Evolutionary conservation across 2,113 vertebrate genomes (phyloP), one percentile per base, ranked within the genome.

Genomic region (Microtus montanus): DNA sequence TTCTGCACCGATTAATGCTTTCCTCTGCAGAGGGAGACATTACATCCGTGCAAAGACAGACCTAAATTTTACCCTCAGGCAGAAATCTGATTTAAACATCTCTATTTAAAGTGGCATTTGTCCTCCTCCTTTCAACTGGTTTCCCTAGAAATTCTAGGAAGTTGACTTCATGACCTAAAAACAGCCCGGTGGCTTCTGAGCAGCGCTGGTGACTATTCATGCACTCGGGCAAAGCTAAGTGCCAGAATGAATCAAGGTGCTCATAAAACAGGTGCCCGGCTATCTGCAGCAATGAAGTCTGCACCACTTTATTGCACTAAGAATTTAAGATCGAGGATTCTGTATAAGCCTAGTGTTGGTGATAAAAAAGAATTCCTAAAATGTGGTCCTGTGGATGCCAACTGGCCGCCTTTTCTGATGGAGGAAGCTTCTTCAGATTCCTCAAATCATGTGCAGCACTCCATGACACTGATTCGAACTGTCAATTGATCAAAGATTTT

Each of bases 11-110:
- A 98, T 99, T 98, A 98, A 99, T 98, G 97, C 98, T 97, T 97
- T 97, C 98, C 98, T 99, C 98, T 98, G 98, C 98, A 98, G 98
- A 98, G 98, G 97, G 98, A 98, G 98, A 98, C 98, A 98, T 98
- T 98, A 98, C 97, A 99, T 98, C 98, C 97, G 96, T 98, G 98
- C 98, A 98, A 98, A 97, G 98, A 98, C 95, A 97, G 98, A 98
- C 98, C 98, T 98, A 99, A 98, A 99, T 98, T 98, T 98, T 97
- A 98, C 98, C 99, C 98, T 98, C 89, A 98, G 98, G 98, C 98
- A 98, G 97, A 97, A 98, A 98, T 98, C 98, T 98, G 98, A 99
- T 98, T 99, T 98, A 98, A 98, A 99, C 99, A 98, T 99, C 98
- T 99, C 98, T 98, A 98, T 99, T 98, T 98, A 97, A 98, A 98